Percentiles rank a stretch among this genome's conserved stretches.
These are phyloP conservation scores for Mycetomoellerius zeteki DNA, from an alignment of 1,140 invertebrate species.

Conservation along the genomic window DNA sequence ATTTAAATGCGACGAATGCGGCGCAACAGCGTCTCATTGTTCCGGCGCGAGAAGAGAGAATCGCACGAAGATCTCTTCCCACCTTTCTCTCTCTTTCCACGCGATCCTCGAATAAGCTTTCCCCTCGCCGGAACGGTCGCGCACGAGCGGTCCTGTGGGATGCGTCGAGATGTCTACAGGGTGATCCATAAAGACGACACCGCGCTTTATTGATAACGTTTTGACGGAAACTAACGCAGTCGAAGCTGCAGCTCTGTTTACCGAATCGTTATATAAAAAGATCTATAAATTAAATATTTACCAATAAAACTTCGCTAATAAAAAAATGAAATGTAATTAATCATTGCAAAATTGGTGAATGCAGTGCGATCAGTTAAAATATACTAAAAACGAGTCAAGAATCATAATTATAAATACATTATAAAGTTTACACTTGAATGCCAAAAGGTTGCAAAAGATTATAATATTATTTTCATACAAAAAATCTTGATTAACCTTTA, in stretches of 20 bases:
- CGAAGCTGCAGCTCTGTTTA: not conserved
- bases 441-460: not conserved
- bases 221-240: not conserved
- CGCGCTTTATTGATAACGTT: conserved; percentile 63
- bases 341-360: not conserved
- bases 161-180: conserved; percentile 57
- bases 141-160: conserved; percentile 44
- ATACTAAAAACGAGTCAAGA: not conserved
- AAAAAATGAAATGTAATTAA: not conserved
- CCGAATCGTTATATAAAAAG: not conserved
- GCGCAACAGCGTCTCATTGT: conserved; percentile 78
- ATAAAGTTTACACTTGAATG: not conserved
- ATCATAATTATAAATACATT: not conserved
- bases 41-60: conserved; percentile 56
- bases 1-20: conserved; percentile 71
- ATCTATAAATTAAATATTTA: not conserved
- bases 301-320: not conserved
- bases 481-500: not conserved
- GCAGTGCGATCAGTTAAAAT: not conserved
- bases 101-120: not conserved
- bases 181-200: conserved; percentile 74
- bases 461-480: not conserved
- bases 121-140: conserved; percentile 26
- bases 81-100: conserved; percentile 58
- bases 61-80: conserved; percentile 66